These are phyloP conservation scores for Protula sp. DNA, from an alignment of 2,888 invertebrate species.

Conservation along the genomic window DNA sequence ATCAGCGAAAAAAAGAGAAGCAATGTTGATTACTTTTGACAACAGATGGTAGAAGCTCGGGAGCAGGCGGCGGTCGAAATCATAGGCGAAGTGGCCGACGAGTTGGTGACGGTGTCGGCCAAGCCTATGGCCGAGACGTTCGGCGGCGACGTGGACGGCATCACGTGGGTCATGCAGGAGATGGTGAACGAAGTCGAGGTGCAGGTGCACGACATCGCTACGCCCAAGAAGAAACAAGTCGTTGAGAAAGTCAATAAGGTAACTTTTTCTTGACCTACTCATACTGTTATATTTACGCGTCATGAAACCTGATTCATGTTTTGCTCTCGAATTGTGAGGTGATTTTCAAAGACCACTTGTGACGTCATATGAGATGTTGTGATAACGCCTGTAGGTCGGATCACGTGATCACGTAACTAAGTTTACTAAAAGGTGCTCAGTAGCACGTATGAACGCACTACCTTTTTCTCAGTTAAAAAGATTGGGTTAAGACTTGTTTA, in stretches of 20 bases:
- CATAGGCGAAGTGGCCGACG: conserved; percentile 36
- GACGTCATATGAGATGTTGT: too few relatives aligned
- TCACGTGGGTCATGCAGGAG: conserved; percentile 38
- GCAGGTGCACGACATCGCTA: conserved; percentile 28
- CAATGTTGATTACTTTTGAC: not conserved
- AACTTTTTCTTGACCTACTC: conserved; percentile 2
- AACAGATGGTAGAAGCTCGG: not conserved
- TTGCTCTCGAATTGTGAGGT: too few relatives aligned
- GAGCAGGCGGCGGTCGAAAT: conserved; percentile 4
- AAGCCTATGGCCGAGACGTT: conserved; percentile 25
- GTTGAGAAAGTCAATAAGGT: conserved; percentile 36
- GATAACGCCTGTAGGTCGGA: too few relatives aligned
- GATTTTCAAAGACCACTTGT: too few relatives aligned
- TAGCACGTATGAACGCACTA: too few relatives aligned
- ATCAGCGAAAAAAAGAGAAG: too few relatives aligned
- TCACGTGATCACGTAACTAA: too few relatives aligned
- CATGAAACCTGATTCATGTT: too few relatives aligned
- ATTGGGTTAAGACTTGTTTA: too few relatives aligned
- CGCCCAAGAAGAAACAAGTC: conserved; percentile 12
- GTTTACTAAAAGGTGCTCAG: too few relatives aligned
- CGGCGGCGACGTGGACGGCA: conserved; percentile 36
- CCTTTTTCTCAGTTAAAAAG: too few relatives aligned
- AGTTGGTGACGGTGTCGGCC: conserved; percentile 34
- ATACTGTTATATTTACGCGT: not conserved
- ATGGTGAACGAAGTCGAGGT: conserved; percentile 32